A percentile compares a stretch with the other conserved stretches of the same genome.
phyloP scores from a whole-genome alignment of 2,888 invertebrate genomes.

The Agrenia bidenticulata region DNA sequence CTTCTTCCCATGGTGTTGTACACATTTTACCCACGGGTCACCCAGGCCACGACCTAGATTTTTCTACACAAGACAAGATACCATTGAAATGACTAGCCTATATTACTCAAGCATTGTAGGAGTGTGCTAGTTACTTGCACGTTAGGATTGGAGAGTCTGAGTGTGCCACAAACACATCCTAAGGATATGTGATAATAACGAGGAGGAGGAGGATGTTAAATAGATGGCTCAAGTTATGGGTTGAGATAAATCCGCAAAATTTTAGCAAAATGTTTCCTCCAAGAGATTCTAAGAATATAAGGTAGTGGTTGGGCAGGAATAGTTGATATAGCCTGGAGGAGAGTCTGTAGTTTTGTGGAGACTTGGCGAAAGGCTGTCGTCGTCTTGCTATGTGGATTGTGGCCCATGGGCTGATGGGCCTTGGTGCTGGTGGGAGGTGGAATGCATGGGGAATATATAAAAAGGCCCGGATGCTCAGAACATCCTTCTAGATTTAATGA shows the following conservation, averaged over 20 bases:
- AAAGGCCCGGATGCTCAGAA: slow-evolving; percentile 41
- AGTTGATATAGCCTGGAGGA: background rate
- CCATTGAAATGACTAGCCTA: too few relatives aligned
- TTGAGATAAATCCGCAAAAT: slow-evolving; percentile 15
- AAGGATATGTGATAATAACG: slow-evolving; percentile 10
- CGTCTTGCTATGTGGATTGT: slow-evolving; percentile 24
- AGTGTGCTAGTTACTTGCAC: background rate
- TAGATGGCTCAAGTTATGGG: slow-evolving; percentile 16
- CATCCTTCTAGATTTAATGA: slow-evolving; percentile 49
- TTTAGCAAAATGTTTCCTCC: slow-evolving; percentile 8
- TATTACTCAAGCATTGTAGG: too few relatives aligned
- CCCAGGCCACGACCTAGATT: too few relatives aligned
- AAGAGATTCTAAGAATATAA: background rate
- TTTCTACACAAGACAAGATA: too few relatives aligned
- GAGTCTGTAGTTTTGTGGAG: background rate
- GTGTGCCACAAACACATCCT: background rate
- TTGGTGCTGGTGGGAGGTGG: slow-evolving; percentile 19
- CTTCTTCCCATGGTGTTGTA: too few relatives aligned
- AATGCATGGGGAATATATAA: slow-evolving; percentile 41
- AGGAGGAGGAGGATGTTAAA: slow-evolving; percentile 16
- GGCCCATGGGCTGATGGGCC: slow-evolving; percentile 3
- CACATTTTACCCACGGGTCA: too few relatives aligned
- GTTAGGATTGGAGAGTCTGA: background rate
- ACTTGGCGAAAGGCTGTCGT: slow-evolving; percentile 1
- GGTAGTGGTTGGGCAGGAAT: background rate